Conservation (phyloP, 2,888 invertebrate genomes). For the Clivina fossor region DNA sequence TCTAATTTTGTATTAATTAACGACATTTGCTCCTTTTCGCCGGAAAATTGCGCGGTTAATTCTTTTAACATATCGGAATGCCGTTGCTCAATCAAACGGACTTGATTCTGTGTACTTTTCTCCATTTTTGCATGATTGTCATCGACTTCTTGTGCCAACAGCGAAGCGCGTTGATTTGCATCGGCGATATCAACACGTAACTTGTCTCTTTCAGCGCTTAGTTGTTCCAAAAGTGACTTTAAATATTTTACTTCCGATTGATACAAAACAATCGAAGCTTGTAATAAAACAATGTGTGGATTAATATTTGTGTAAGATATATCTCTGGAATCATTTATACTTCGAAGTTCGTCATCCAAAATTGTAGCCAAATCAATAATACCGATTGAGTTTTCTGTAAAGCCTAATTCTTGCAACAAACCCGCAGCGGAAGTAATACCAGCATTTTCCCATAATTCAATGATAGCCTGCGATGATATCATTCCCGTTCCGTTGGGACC, state of each 20-base stretch:
- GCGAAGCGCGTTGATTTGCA: slow-evolving; percentile 77
- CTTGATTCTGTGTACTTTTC: slow-evolving; percentile 69
- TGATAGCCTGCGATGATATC: slow-evolving; percentile 57
- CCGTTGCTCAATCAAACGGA: slow-evolving; percentile 71
- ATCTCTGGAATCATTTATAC: slow-evolving; percentile 45
- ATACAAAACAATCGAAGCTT: slow-evolving; percentile 67
- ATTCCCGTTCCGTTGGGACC: slow-evolving; percentile 50
- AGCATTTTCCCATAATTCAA: slow-evolving; percentile 73
- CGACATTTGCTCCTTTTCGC: slow-evolving; percentile 74
- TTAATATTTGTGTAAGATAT: slow-evolving; percentile 43
- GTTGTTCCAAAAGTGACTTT: slow-evolving; percentile 64
- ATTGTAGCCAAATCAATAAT: slow-evolving; percentile 65
- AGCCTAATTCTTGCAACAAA: slow-evolving; percentile 69
- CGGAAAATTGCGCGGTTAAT: slow-evolving; percentile 66
- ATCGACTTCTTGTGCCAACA: slow-evolving; percentile 88
- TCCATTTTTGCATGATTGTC: slow-evolving; percentile 85
- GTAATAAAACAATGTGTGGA: slow-evolving; percentile 58
- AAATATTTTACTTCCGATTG: slow-evolving; percentile 66
- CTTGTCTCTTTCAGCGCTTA: slow-evolving; percentile 78
- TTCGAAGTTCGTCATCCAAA: slow-evolving; percentile 65
- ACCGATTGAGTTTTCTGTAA: slow-evolving; percentile 60
- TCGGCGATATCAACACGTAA: slow-evolving; percentile 76
- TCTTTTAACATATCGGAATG: slow-evolving; percentile 76
- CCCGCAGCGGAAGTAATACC: slow-evolving; percentile 66
- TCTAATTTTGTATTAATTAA: slow-evolving; percentile 64